Base-by-base conservation (phyloP, 1,140 invertebrate genomes). In the Drosophila mauritiana region DNA sequence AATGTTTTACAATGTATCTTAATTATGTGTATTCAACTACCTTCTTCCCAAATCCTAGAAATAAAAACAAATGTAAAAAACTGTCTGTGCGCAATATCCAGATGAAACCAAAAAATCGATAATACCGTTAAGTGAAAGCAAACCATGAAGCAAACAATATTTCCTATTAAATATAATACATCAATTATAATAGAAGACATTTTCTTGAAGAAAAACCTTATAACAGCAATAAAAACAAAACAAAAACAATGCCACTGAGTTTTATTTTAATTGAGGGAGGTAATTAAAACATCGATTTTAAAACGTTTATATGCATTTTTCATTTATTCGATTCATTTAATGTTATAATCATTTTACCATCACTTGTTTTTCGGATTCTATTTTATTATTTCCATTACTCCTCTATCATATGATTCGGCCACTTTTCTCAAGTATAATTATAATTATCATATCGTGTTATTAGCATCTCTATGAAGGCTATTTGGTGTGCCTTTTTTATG, bases 231-330 rank as follows among this genome's bases (percentile, higher is more conserved):
- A 63, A 85, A 85, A 86, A 75, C 65, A 67, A 88, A 78, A 83
- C 67, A 76, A 64, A 73, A 40, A 15, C 34, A 63, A 55, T 15
- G 20, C 17, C 15, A 0, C 48, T 10, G 36, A 17, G 12, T 31
- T 42, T 52, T 39, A 48, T n/a, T 39, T 40, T n/a, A 48, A 22
- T 4, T 1, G 8, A 5, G 5, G 10, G 12, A 5, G 5, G 13
- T 42, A 0, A 49, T 17, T 1, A 15, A 73, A 73, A 62, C 27
- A 52, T 5, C 22, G 22, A 31, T 45, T 53, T 88, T 84, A 89
- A 86, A 90, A 86, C 86, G 81, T 90, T 90, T 90, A 90, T 90
- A 90, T 83, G 85, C 58, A 80, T 82, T 85, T 90, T 90, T 85
- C 69, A 79, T 90, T 90, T 90, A 90, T 90, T 90, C 73, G 75